A percentile compares a stretch with the other conserved stretches of the same genome.
Conservation (phyloP, 2,113 vertebrate genomes). For the Cebidichthys violaceus region DNA sequence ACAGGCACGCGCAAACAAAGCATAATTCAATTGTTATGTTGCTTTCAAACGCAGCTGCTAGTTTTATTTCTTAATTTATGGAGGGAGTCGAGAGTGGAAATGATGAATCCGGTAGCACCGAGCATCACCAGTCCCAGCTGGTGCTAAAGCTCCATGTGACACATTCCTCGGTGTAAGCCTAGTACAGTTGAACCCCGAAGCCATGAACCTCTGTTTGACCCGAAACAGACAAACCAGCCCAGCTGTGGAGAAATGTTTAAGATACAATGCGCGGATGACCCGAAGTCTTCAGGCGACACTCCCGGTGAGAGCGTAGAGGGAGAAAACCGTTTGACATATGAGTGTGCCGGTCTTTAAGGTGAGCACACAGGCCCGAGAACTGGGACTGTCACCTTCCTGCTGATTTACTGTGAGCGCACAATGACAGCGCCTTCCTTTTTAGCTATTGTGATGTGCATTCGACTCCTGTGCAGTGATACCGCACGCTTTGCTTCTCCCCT, state of each 20-base stretch:
- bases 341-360: constrained; percentile 55
- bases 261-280: constrained; percentile 66
- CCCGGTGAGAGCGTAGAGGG: constrained; percentile 45
- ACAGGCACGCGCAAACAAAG: constrained; percentile 48
- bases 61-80: constrained; percentile 6
- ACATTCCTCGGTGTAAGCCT: constrained; percentile 67
- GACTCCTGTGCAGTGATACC: constrained; percentile 75
- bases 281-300: constrained; percentile 72
- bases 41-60: constrained; percentile 40
- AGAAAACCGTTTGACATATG: constrained; percentile 72
- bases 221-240: constrained; percentile 59
- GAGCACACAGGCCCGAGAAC: constrained; percentile 53
- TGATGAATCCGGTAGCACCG: constrained; percentile 46
- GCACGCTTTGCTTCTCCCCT: constrained; percentile 63
- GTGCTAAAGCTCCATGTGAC: constrained; percentile 56
- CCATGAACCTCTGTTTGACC: constrained; percentile 72
- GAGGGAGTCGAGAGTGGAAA: constrained; percentile 29
- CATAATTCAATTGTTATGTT: constrained; percentile 64
- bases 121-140: constrained; percentile 53
- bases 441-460: constrained; percentile 74
- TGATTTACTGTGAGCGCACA: constrained; percentile 74
- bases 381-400: constrained; percentile 59
- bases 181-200: constrained; percentile 69
- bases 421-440: constrained; percentile 72
- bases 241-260: constrained; percentile 65